A percentile compares a stretch with the other conserved stretches of the same genome.
phyloP scores from a whole-genome alignment of 1,140 invertebrate species.

The Mya arenaria region DNA sequence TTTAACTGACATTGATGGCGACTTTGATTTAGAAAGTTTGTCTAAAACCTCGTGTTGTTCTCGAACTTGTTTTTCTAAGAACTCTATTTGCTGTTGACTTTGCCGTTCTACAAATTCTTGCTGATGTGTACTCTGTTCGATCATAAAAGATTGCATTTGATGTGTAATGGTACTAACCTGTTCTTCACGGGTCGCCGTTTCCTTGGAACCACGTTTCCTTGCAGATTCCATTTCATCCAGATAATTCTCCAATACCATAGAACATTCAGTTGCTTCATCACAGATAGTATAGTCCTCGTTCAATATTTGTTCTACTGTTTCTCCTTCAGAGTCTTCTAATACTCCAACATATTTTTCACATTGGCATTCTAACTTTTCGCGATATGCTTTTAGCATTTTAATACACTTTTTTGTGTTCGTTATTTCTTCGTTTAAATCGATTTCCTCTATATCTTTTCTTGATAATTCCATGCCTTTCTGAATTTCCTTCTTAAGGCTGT shows the following conservation, averaged over 20 bases:
- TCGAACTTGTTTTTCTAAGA: not conserved
- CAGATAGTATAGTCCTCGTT: not conserved
- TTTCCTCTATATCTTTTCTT: not conserved
- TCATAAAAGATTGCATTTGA: not conserved
- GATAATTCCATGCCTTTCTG: not conserved
- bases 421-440: not conserved
- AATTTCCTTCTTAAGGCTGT: not conserved
- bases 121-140: not conserved
- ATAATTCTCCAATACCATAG: not conserved
- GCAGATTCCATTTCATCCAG: not conserved
- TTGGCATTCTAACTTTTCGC: not conserved
- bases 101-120: slow-evolving; percentile 10
- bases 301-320: not conserved
- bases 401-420: not conserved
- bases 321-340: not conserved
- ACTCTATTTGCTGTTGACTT: not conserved
- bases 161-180: not conserved
- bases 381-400: slow-evolving; percentile 2
- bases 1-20: not conserved
- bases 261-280: not conserved
- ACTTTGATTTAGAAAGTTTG: not conserved
- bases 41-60: not conserved
- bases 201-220: not conserved
- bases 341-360: not conserved
- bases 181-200: not conserved